Percentiles rank a stretch among this genome's conserved stretches.
Evolutionary conservation across 2,888 invertebrate species (phyloP).

Genomic region (Leptothorax acervorum): DNA sequence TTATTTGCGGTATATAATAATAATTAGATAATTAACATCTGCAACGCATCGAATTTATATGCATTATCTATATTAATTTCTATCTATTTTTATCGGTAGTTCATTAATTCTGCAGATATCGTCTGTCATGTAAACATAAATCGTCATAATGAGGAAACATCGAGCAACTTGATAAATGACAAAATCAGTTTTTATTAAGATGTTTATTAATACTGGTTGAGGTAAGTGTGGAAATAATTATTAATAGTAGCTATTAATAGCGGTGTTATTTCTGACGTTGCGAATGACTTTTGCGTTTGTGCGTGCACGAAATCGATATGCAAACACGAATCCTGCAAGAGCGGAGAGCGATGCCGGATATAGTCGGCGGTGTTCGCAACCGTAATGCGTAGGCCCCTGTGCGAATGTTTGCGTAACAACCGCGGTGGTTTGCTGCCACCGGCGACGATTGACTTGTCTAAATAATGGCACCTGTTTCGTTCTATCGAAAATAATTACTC

Average conservation of each 20-base stretch:
- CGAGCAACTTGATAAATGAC: not conserved
- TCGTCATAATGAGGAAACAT: not conserved
- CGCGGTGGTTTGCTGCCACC: constrained; percentile 47
- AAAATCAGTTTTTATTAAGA: not conserved
- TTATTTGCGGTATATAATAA: not conserved
- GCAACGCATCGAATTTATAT: not conserved
- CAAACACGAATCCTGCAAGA: constrained; percentile 38
- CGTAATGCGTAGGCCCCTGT: constrained; percentile 24
- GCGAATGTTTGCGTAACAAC: constrained; percentile 63
- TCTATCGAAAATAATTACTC: constrained; percentile 73
- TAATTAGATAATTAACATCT: not conserved
- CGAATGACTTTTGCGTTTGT: constrained; percentile 35
- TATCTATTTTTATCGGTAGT: not conserved
- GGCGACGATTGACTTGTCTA: constrained; percentile 77
- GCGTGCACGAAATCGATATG: constrained; percentile 40
- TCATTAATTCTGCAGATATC: not conserved
- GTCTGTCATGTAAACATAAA: not conserved
- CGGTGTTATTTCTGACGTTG: not conserved
- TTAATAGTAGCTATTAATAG: constrained; percentile 1
- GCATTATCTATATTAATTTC: no score
- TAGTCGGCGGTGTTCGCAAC: constrained; percentile 2
- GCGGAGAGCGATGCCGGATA: not conserved
- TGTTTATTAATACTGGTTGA: not conserved
- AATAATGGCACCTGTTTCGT: constrained; percentile 69
- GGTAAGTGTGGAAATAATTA: not conserved